Base-by-base conservation (phyloP, 2,113 vertebrate species). In the Ochotona curzoniae region DNA sequence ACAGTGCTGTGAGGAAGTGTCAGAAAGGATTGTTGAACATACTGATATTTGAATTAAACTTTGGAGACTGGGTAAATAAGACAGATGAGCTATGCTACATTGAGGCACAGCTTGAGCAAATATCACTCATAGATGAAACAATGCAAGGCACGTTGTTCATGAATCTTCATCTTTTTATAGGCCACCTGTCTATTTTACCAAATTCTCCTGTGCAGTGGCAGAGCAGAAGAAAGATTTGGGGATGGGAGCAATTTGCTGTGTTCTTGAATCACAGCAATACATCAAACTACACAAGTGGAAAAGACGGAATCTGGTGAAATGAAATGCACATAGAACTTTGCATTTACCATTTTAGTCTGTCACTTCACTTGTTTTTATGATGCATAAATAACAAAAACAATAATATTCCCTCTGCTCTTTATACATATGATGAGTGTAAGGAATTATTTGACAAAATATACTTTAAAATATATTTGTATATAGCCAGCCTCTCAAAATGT, bases 1-100 rank as follows among this genome's bases (percentile, higher is more conserved):
- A n/a, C 4, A 2, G 21, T 18, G 15, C 20, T 7, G 38, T 47
- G 20, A 25, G 5, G 6, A 0, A 13, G 7, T 14, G 1, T 23
- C 18, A 73, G 17, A n/a, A 67, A 85, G 60, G 17, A 1, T 7
- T 47, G 49, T 21, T 70, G 25, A 63, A 64, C 61, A 61, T 2
- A 28, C 44, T 18, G 26, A 57, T 57, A 57, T 67, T 66, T 49
- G 35, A 38, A 28, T 32, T 61, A 84, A 87, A 57, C 66, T 71
- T 51, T 67, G 25, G 61, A 81, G 8, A 49, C 32, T 54, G 7
- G 26, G 9, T 38, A 85, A 71, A 73, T 49, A 49, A 51, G n/a
- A 38, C 0, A 0, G 26, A n/a, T 17, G 7, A n/a, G 82, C 18
- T 20, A 3, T 44, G 75, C 35, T 35, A 44, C 47, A 18, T 35